Evolutionary conservation across 2,113 vertebrate species (phyloP), one percentile per base, ranked within the genome.

Genomic region (Macrotus californicus): DNA sequence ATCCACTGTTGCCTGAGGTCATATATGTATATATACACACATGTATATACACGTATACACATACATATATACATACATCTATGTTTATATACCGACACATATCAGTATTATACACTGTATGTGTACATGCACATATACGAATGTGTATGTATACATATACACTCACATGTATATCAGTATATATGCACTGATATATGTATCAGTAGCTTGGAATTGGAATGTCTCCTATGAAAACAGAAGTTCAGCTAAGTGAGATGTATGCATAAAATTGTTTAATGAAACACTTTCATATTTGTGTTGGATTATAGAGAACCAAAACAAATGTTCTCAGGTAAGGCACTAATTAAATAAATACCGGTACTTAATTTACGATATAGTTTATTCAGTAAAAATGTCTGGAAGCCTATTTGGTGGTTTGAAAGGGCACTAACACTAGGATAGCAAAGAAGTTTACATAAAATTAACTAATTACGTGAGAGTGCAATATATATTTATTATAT

Each of bases 1-100:
- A 96, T 91, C 95, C 73, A 82, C 26, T 59, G 22, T 66, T 85
- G 95, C 95, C 18, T 95, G 95, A 70, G 96, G 96, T 29, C 24
- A 61, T 29, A 61, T 12, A 29, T 61, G 59, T 29, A 29, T 24
- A 56, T 5, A 61, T 3, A 56, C 54, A 19, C 54, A 56, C 6
- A 22, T 22, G 22, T 22, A 21, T 6, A 56, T 8, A 8, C 7
- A 54, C 19, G 22, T 86, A 82, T 95, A 10, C 6, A 75, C 31
- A 54, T 21, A 5, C 21, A 18, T 19, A 54, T 50, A 15, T 14
- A 8, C 43, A 73, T n/a, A 70, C 46, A 48, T n/a, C n/a, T n/a
- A n/a, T n/a, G n/a, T n/a, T n/a, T n/a, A n/a, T n/a, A n/a, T 15
- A 13, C 2, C 0, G 54, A 36, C 41, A 29, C 26, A 72, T 41